A percentile compares a stretch with the other conserved stretches of the same genome.
Conservation (phyloP, 1,140 invertebrate genomes). For the Notospermus geniculatus region DNA sequence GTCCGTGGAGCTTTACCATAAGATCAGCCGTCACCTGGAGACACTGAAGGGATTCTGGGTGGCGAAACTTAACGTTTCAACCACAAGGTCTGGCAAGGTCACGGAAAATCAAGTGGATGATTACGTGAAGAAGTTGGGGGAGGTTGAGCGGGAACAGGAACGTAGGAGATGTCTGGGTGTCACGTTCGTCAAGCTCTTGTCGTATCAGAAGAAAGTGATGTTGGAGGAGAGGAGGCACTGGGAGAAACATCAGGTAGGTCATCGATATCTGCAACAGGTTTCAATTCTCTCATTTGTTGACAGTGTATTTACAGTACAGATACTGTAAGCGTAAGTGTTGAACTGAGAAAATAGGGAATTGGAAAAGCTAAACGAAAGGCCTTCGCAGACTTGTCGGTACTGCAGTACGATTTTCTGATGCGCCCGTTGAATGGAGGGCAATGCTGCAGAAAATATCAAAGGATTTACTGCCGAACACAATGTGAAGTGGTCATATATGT, state of each 20-base stretch:
- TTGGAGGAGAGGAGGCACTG: constrained; percentile 37
- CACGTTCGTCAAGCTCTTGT: constrained; percentile 36
- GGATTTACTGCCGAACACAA: too few species aligned
- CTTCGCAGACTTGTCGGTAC: too few species aligned
- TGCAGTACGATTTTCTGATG: too few species aligned
- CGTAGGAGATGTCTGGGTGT: constrained; percentile 41
- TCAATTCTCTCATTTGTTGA: too few species aligned
- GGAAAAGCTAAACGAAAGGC: too few species aligned
- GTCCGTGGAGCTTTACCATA: constrained; percentile 37
- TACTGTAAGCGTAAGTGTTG: too few species aligned
- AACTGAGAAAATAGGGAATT: too few species aligned
- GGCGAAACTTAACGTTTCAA: constrained; percentile 48
- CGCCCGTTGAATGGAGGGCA: too few species aligned
- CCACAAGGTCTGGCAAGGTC: constrained; percentile 29
- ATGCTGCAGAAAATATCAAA: too few species aligned
- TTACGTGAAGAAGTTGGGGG: constrained; percentile 40
- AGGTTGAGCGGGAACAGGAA: constrained; percentile 43
- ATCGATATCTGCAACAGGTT: too few species aligned
- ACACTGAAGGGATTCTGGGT: constrained; percentile 50
- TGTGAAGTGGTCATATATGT: too few species aligned
- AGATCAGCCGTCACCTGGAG: constrained; percentile 41
- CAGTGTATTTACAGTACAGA: too few species aligned
- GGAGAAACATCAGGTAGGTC: constrained; percentile 48
- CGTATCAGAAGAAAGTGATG: constrained; percentile 32
- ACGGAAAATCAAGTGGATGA: constrained; percentile 38